Conservation (phyloP, 1,140 invertebrate genomes). For the Brachionus asplanchnoidis region DNA sequence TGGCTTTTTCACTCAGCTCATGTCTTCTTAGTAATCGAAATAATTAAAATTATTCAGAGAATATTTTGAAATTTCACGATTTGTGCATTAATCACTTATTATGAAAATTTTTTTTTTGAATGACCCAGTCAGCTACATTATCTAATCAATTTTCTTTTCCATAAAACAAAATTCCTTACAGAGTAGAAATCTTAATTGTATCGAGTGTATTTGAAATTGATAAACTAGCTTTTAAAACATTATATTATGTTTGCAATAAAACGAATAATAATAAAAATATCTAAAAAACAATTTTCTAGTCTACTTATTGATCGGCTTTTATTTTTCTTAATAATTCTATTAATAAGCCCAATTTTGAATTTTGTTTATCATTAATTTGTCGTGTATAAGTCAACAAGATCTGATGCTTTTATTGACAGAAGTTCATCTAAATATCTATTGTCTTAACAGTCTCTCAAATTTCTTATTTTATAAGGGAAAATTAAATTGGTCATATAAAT, state of each 20-base stretch:
- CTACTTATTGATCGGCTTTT: background rate
- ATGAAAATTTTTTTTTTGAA: background rate
- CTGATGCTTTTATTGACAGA: background rate
- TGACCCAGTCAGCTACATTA: background rate
- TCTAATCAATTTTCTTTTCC: background rate
- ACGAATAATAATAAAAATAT: background rate
- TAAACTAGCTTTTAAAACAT: background rate
- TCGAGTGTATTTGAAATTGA: background rate
- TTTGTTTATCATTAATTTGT: background rate
- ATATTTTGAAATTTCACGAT: background rate
- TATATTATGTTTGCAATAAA: background rate
- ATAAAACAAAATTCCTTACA: background rate
- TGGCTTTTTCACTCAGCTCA: background rate
- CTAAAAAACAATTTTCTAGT: background rate
- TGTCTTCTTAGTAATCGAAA: background rate
- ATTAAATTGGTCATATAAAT: too few species aligned
- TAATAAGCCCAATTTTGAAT: background rate
- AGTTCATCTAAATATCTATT: too few species aligned
- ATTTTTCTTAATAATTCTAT: background rate
- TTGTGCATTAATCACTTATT: background rate
- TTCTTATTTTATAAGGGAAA: too few species aligned
- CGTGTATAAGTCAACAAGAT: background rate
- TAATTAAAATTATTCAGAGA: background rate
- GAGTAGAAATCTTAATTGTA: background rate
- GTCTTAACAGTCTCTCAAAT: too few species aligned